Base-by-base conservation (phyloP, 2,113 vertebrate genomes). In the Anarrhichthys ocellatus region DNA sequence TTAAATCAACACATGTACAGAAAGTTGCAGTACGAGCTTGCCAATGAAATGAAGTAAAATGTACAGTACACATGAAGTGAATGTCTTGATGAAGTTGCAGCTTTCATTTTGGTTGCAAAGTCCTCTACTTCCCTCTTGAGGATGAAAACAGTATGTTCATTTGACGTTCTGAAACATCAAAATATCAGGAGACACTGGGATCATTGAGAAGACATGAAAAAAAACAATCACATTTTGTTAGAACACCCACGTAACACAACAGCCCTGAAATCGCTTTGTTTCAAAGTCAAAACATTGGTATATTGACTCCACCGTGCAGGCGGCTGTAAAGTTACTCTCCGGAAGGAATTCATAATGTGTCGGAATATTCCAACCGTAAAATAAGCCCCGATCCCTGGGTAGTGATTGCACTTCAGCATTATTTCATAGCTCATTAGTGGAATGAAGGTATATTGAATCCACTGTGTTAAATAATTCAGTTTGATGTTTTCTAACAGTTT, bases 121-220 rank as follows among this genome's bases (percentile, higher is more conserved):
- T 36, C 67, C 87, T 86, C 82, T 91, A 56, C 86, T 88, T 77
- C 87, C 90, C 82, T 87, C 92, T 88, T 38, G 58, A 75, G 88
- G 78, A 24, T 15, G 6, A 42, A 70, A 61, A 48, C 14, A 27
- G 42, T 2, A 61, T 64, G 32, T 63, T 40, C 48, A 50, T 79
- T 54, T 62, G 27, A 8, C n/a, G 24, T 22, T 66, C 34, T 44
- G 17, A 76, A 10, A 44, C 27, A 14, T 66, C 13, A 27, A 14
- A 2, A 58, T 48, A 58, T 46, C 24, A 20, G 10, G 34, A 67
- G 48, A 42, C 8, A 15, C 38, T 29, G 4, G 4, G 14, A 61
- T 58, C 14, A 59, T 46, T 27, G 48, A 36, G 1, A 34, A 42
- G 46, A 72, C 24, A n/a, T 6, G 4, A 5, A 17, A 9, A 44